A percentile compares a stretch with the other conserved stretches of the same genome.
Conservation (phyloP, 2,888 invertebrate species). For the Lamproptera curius region DNA sequence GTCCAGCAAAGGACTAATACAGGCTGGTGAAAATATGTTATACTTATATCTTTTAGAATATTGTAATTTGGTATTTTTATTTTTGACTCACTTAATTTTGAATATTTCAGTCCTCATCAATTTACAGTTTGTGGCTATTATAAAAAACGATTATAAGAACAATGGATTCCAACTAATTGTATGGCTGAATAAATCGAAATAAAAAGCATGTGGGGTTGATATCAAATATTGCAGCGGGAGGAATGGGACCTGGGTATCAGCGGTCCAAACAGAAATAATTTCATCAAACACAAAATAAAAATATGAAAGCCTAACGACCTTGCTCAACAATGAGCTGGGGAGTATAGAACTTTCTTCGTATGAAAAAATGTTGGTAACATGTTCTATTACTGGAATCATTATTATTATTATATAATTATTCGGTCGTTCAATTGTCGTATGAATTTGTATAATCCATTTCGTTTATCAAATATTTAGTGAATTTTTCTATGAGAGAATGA, state of each 20-base stretch:
- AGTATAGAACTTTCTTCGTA: conserved; percentile 30
- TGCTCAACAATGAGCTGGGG: conserved; percentile 31
- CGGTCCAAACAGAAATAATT: conserved; percentile 23
- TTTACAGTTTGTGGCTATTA: no score
- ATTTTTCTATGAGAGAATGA: no score
- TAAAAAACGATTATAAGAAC: no score
- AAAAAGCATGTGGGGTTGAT: background rate
- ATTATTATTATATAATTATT: background rate
- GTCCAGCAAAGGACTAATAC: no score
- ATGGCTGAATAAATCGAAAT: background rate
- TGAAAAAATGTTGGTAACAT: conserved; percentile 21
- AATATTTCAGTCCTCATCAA: no score
- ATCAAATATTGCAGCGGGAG: conserved; percentile 2
- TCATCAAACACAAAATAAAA: conserved; percentile 34
- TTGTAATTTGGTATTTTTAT: no score
- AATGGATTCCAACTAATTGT: no score
- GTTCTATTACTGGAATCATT: conserved; percentile 1
- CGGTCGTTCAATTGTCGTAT: conserved; percentile 1
- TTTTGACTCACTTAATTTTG: no score
- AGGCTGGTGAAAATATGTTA: no score
- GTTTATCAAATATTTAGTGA: background rate
- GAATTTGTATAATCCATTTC: conserved; percentile 6
- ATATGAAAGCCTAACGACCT: conserved; percentile 32
- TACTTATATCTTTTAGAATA: no score
- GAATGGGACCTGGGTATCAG: conserved; percentile 1